Conservation (phyloP, 1,140 invertebrate genomes). For the Anadara kagoshimensis region DNA sequence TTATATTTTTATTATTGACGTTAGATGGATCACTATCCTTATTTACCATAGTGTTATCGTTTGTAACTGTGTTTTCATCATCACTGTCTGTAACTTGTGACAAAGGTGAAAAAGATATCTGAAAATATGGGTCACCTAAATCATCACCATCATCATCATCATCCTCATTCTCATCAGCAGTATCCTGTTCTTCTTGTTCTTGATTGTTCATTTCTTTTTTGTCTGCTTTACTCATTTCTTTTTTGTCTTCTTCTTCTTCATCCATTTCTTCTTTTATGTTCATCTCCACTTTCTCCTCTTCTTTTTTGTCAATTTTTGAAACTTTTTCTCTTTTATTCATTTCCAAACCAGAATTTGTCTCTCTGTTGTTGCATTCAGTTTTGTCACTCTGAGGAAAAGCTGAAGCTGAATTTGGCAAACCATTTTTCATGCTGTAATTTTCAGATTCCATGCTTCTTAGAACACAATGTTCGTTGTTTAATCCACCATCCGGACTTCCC, state of each 20-base stretch:
- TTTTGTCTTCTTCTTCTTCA: background rate
- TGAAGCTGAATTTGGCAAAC: too few relatives aligned
- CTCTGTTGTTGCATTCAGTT: too few relatives aligned
- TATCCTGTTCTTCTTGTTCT: background rate
- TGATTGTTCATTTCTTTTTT: background rate
- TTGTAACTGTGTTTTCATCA: slow-evolving; percentile 13
- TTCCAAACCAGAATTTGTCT: too few relatives aligned
- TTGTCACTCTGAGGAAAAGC: too few relatives aligned
- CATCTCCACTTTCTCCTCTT: slow-evolving; percentile 19
- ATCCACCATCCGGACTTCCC: too few relatives aligned
- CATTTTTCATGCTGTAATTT: too few relatives aligned
- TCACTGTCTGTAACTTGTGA: slow-evolving; percentile 38
- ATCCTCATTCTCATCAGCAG: background rate
- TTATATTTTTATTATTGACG: too few relatives aligned
- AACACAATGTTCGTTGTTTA: too few relatives aligned
- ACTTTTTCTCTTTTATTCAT: too few relatives aligned
- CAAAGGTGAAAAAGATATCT: slow-evolving; percentile 49
- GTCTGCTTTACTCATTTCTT: background rate
- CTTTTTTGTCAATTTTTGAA: slow-evolving; percentile 6
- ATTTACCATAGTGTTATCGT: too few relatives aligned
- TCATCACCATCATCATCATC: slow-evolving; percentile 14
- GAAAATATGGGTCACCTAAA: slow-evolving; percentile 37
- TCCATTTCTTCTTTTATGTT: slow-evolving; percentile 3
- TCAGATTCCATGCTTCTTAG: too few relatives aligned
- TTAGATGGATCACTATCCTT: too few relatives aligned